phyloP scores from a whole-genome alignment of 2,888 invertebrate genomes.

The Drosophila peninsularis region DNA sequence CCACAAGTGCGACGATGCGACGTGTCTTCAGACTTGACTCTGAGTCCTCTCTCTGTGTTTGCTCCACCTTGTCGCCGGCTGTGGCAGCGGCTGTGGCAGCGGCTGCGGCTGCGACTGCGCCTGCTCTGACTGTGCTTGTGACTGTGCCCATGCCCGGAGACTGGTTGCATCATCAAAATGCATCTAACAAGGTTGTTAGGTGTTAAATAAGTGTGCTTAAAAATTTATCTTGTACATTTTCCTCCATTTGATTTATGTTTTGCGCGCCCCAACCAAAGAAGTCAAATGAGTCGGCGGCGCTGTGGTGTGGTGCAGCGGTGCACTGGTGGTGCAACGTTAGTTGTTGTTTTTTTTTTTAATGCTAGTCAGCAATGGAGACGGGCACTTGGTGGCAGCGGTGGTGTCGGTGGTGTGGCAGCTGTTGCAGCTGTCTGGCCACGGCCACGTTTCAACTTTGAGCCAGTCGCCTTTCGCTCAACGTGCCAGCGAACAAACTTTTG shows the following conservation, averaged over 20 bases:
- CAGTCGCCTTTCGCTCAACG: conserved; percentile 65
- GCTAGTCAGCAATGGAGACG: conserved; percentile 31
- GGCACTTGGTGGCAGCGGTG: conserved; percentile 15
- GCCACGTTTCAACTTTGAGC: conserved; percentile 57
- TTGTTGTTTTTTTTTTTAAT: conserved; percentile 13
- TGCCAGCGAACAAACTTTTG: conserved; percentile 58
- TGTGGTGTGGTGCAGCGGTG: background rate
- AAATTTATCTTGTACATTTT: conserved; percentile 83
- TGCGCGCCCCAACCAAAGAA: conserved; percentile 47
- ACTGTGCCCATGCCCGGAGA: conserved; percentile 23
- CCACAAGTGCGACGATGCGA: conserved; percentile 52
- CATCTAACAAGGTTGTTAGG: conserved; percentile 82
- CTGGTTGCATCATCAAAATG: conserved; percentile 76
- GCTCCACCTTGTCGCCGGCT: conserved; percentile 67
- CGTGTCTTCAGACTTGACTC: conserved; percentile 35
- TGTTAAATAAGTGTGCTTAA: conserved; percentile 82
- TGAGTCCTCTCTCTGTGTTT: conserved; percentile 15
- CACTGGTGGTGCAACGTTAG: background rate
- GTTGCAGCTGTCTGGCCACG: conserved; percentile 58
- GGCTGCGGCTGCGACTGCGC: conserved; percentile 21
- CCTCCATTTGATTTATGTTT: conserved; percentile 80
- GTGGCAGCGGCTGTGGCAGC: conserved; percentile 14
- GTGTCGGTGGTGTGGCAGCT: conserved; percentile 12
- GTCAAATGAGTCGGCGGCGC: conserved; percentile 49
- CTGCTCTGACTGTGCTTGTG: conserved; percentile 17